These are phyloP conservation scores for Lysandra bellargus DNA, from an alignment of 2,888 invertebrate species.

Conservation along the genomic window DNA sequence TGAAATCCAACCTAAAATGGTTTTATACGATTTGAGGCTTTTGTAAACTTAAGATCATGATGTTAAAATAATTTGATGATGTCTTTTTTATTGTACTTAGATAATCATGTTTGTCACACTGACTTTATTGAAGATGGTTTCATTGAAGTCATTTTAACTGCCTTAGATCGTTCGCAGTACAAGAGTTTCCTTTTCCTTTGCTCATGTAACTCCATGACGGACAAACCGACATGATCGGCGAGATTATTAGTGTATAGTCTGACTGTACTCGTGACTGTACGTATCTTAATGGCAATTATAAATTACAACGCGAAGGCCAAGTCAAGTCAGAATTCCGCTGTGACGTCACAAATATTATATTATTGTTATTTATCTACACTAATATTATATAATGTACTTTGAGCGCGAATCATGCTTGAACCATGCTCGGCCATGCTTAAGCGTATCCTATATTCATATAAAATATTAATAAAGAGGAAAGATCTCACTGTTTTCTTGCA, in stretches of 20 bases:
- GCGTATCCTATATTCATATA: no score
- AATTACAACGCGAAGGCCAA: slow-evolving; percentile 15
- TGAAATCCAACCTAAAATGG: neutral
- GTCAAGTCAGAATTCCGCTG: slow-evolving; percentile 13
- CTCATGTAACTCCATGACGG: neutral
- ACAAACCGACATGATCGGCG: neutral
- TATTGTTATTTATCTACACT: neutral
- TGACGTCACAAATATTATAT: neutral
- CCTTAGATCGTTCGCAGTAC: no score
- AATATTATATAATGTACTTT: neutral
- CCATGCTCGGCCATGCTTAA: no score
- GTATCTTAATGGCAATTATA: slow-evolving; percentile 1
- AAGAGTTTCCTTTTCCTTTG: no score
- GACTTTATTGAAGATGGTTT: no score
- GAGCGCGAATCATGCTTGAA: no score
- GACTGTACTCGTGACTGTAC: neutral
- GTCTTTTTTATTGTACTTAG: no score
- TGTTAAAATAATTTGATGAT: no score
- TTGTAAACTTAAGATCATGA: neutral
- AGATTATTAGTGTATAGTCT: neutral
- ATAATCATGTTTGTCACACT: no score
- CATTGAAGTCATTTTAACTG: no score
- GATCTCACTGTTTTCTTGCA: no score
- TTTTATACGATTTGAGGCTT: neutral
- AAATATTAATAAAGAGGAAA: no score